Evolutionary conservation across 2,888 invertebrate species (phyloP), one percentile per base, ranked within the genome.

Genomic region (Argynnis bischoffii): DNA sequence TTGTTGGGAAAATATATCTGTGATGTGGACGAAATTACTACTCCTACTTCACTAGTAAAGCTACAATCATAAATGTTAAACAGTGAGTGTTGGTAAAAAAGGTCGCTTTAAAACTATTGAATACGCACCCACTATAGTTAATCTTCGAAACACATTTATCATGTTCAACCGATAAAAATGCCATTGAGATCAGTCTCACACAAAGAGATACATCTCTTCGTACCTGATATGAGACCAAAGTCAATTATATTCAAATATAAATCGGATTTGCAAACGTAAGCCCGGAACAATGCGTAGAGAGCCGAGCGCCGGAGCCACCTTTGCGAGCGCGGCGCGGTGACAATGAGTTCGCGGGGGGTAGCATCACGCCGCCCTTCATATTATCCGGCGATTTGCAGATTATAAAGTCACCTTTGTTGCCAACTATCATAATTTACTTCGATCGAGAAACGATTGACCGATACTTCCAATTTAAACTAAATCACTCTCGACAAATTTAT

Each of bases 231-330:
- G 85, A 81, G 87, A 84, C 89, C 85, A 87, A 88, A 91, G 89
- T 92, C 92, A 90, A 92, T 92, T 92, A 92, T 92, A 92, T 92
- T 92, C 91, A 91, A 92, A 92, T 92, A 90, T 88, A 91, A 92
- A 92, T 91, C 92, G 89, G 92, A 92, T 92, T 92, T 91, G 92
- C 91, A 82, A 90, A 90, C 86, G 86, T 92, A 92, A 92, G 90
- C 82, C 79, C 75, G 76, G 85, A 84, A 91, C 91, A 92, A 92
- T 90, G 86, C 81, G 82, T 84, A 84, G 87, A 81, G 81, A 81
- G 83, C 82, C 86, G 35, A 41, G 88, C 88, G 88, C 88, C 86
- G 81, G 71, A 63, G 74, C 75, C 76, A 75, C 74, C 76, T 75
- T 73, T 74, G 69, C 70, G 71, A 66, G 63, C 47, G 21, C n/a